These are phyloP conservation scores for Phrynosoma blainvillii DNA, from an alignment of 2,113 vertebrate genomes.

Conservation along the genomic window DNA sequence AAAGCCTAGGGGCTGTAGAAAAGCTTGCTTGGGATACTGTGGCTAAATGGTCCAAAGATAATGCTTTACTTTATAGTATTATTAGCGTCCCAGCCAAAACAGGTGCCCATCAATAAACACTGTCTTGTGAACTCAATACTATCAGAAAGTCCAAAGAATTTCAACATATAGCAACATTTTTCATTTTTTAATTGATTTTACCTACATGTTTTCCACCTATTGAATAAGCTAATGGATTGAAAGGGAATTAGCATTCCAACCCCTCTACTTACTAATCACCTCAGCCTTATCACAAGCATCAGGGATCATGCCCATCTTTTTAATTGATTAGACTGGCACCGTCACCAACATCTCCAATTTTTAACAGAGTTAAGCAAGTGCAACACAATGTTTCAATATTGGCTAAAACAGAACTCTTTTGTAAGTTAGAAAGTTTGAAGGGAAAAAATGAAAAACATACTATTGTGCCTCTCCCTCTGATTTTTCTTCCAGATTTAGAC, in stretches of 20 bases:
- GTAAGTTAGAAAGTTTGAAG: slow-evolving; percentile 33
- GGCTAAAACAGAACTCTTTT: neutral
- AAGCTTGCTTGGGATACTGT: too few relatives aligned
- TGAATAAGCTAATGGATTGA: neutral
- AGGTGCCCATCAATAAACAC: neutral
- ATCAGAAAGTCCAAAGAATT: neutral
- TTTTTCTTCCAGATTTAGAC: slow-evolving; percentile 96
- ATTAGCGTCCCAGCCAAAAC: neutral
- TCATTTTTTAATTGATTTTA: neutral
- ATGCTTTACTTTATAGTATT: neutral
- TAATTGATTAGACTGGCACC: neutral
- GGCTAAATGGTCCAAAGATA: neutral
- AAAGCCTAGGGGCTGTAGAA: neutral
- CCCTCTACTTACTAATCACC: neutral
- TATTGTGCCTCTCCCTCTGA: slow-evolving; percentile 96
- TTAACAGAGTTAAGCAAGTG: neutral
- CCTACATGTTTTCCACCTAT: neutral
- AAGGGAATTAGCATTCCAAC: neutral
- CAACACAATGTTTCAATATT: neutral
- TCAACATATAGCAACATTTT: neutral
- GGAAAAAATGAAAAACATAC: slow-evolving; percentile 74
- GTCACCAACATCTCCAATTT: neutral
- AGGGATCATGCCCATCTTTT: neutral
- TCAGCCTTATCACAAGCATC: neutral
- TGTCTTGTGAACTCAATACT: neutral